phyloP scores from a whole-genome alignment of 2,113 vertebrate species.

The Carassius gibelio region DNA sequence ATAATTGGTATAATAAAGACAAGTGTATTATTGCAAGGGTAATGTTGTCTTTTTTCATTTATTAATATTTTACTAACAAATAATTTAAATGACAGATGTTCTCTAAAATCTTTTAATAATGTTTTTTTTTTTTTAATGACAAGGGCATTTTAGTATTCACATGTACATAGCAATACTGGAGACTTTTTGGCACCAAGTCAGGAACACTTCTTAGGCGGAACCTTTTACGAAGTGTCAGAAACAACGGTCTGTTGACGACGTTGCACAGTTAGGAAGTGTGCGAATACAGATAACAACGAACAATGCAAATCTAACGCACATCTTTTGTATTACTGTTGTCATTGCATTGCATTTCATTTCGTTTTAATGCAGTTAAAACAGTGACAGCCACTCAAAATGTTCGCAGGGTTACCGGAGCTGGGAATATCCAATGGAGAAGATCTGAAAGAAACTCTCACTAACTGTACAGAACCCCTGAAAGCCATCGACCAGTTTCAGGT shows the following conservation, averaged over 20 bases:
- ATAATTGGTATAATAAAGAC: neutral
- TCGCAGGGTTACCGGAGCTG: constrained; percentile 90
- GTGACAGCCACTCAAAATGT: constrained; percentile 71
- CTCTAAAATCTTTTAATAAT: neutral
- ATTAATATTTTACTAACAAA: neutral
- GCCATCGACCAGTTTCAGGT: constrained; percentile 99
- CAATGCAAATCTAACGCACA: constrained; percentile 1
- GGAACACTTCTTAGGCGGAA: constrained; percentile 50
- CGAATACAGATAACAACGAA: neutral
- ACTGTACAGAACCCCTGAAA: constrained; percentile 96
- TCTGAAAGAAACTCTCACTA: constrained; percentile 95
- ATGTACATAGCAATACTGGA: neutral
- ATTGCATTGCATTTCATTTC: neutral
- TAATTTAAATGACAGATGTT: neutral
- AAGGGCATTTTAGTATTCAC: neutral
- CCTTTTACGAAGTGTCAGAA: constrained; percentile 11
- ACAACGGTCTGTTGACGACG: constrained; percentile 53
- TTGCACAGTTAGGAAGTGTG: constrained; percentile 58
- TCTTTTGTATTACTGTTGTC: neutral
- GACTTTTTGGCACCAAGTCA: neutral
- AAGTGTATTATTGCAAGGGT: neutral
- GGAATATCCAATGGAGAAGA: constrained; percentile 96
- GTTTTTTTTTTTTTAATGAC: neutral
- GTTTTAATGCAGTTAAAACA: neutral
- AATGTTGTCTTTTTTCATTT: neutral